Base-by-base conservation (phyloP, 2,113 vertebrate species). In the Saccopteryx leptura region DNA sequence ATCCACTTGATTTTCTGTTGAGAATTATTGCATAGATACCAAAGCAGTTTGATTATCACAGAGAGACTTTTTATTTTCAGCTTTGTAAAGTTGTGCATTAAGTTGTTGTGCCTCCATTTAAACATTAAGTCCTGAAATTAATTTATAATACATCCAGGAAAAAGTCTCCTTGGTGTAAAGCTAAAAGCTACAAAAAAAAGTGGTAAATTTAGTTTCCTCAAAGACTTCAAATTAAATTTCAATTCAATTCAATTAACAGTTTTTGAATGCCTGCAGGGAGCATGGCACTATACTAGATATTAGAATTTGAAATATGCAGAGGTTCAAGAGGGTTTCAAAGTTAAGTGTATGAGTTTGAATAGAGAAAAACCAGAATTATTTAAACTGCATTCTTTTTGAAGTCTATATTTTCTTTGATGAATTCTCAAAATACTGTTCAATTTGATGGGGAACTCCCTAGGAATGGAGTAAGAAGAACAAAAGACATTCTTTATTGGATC, bases 101-200 rank as follows among this genome's bases (percentile, higher is more conserved):
- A 95, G 91, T 90, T 93, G 72, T 83, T 94, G 86, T 96, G 93
- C 61, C n/a, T 95, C 86, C 89, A 69, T 94, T 98, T 97, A 97
- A 96, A 95, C 94, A 93, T 80, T 89, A 82, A 94, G 23, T 94
- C 94, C 71, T 96, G 91, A 95, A 98, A 96, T 95, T 96, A 96
- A 97, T 95, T 96, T 97, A 87, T 39, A 93, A 0, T 95, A 95
- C 58, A 96, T 78, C 75, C 31, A 95, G 90, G 93, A 71, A 96
- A 93, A 94, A 93, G 82, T 21, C 60, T 95, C 90, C 71, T 96
- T 94, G 84, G 93, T 93, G 71, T 85, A 89, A 94, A 95, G 93
- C 68, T 76, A 92, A 96, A 96, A 92, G 79, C 91, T 93, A 88
- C 87, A 82, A 78, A 92, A 95, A 92, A 94, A 90, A 85, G 48